Evolutionary conservation across 1,140 invertebrate genomes (phyloP), one percentile per base, ranked within the genome.

Genomic region (Chymomyza costata): DNA sequence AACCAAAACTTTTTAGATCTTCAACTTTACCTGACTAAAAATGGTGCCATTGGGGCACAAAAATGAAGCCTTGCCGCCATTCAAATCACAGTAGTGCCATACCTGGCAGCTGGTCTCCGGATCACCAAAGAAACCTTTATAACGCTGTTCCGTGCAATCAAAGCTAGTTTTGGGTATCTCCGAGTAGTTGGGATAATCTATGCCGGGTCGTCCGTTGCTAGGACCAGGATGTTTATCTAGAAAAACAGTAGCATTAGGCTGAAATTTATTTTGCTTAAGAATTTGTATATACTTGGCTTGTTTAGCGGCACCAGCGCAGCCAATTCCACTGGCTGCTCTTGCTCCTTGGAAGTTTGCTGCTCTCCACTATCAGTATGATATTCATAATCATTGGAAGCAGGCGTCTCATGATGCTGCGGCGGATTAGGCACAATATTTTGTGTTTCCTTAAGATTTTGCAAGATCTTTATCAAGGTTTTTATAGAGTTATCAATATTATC

Each of bases 11-110:
- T n/a, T n/a, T n/a, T n/a, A n/a, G n/a, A n/a, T n/a, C n/a, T n/a
- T n/a, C n/a, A n/a, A n/a, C n/a, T n/a, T n/a, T 32, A 92, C 91
- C 88, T 97, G 95, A 76, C 92, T 95, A 86, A 96, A 97, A 67
- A 96, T 93, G 2, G 95, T 97, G 13, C 94, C 94, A 74, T 96
- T 96, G 5, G 94, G 94, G 81, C 95, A 97, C 1, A 96, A 86
- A 74, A 96, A 97, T 1, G 94, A 95, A 3, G 94, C 93, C 86
- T 96, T 94, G 5, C 94, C 94, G 7, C 94, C 94, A 73, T 95
- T 95, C n/a, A 95, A 87, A 85, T 95, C 94, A 69, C 94, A 96
- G 69, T 95, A 95, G 84, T 96, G 94, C 94, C 93, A 96, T 3
- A 94, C 94, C 88, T 96, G 94, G 81, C 94, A 96, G 57, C 91